These are phyloP conservation scores for Rhincodon typus DNA, from an alignment of 2,797 vertebrate species.

Conservation along the genomic window DNA sequence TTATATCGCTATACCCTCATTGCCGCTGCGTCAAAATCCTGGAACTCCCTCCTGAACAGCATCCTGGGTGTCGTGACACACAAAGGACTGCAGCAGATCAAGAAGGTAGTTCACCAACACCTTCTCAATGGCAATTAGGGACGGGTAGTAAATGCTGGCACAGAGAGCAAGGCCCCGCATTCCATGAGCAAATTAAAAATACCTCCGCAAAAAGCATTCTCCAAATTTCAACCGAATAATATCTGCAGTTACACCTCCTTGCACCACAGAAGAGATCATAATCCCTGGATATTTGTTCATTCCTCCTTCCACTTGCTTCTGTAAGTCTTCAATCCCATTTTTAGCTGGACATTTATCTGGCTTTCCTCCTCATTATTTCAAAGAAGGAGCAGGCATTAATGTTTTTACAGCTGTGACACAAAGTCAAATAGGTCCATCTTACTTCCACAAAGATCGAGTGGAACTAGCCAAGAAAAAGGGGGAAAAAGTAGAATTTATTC, in stretches of 20 bases:
- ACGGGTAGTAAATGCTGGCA: too few relatives aligned
- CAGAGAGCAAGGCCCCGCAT: too few relatives aligned
- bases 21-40: too few relatives aligned
- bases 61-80: too few relatives aligned
- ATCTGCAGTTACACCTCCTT: background rate
- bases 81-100: too few relatives aligned
- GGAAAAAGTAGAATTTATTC: background rate
- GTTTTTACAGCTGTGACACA: constrained; percentile 14
- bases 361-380: background rate
- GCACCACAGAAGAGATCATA: background rate
- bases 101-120: too few relatives aligned
- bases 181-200: too few relatives aligned
- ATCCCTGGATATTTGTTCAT: background rate
- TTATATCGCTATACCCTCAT: too few relatives aligned
- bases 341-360: background rate
- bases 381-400: background rate
- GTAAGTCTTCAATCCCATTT: background rate
- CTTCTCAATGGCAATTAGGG: too few relatives aligned
- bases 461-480: background rate
- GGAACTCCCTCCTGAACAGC: too few relatives aligned
- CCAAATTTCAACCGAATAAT: background rate
- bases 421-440: background rate
- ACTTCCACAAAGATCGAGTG: background rate
- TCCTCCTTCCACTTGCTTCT: background rate
- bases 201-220: background rate